A percentile compares a stretch with the other conserved stretches of the same genome.
These are phyloP conservation scores for Stegodyphus mimosarum DNA, from an alignment of 1,140 invertebrate species.

Conservation along the genomic window DNA sequence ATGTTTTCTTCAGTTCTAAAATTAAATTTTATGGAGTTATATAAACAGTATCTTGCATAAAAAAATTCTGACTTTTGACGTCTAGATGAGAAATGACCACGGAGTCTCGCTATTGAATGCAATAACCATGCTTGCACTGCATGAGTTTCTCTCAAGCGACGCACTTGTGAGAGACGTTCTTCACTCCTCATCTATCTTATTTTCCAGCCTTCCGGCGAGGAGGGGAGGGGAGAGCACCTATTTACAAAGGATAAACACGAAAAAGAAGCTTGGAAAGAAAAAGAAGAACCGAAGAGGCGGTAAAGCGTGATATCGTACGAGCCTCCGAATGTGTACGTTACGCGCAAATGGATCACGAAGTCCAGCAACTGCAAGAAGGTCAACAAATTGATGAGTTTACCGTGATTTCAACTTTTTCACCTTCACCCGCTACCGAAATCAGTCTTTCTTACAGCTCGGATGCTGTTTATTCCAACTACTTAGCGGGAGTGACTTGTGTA, in stretches of 20 bases:
- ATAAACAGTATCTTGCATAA: too few relatives aligned
- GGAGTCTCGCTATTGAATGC: too few relatives aligned
- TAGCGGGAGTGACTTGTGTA: too few relatives aligned
- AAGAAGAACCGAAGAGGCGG: constrained; percentile 16
- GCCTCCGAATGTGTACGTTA: constrained; percentile 53
- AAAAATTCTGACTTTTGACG: too few relatives aligned
- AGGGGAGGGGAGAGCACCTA: not conserved
- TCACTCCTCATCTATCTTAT: constrained; percentile 1
- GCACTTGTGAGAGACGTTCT: too few relatives aligned
- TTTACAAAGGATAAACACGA: constrained; percentile 22
- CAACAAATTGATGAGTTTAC: constrained; percentile 56
- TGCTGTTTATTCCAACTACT: too few relatives aligned
- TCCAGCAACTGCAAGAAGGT: constrained; percentile 3
- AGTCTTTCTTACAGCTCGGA: too few relatives aligned
- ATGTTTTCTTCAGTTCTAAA: too few relatives aligned
- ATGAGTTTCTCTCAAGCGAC: too few relatives aligned
- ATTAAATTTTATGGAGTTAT: too few relatives aligned
- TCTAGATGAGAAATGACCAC: too few relatives aligned
- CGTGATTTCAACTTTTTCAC: constrained; percentile 41
- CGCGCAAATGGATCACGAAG: constrained; percentile 58
- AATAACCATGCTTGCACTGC: too few relatives aligned
- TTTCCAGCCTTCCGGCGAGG: not conserved
- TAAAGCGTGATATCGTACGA: constrained; percentile 37
- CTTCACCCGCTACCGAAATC: not conserved
- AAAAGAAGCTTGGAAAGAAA: not conserved